Evolutionary conservation across 1,140 invertebrate species (phyloP).

Genomic region (Microplitis mediator): DNA sequence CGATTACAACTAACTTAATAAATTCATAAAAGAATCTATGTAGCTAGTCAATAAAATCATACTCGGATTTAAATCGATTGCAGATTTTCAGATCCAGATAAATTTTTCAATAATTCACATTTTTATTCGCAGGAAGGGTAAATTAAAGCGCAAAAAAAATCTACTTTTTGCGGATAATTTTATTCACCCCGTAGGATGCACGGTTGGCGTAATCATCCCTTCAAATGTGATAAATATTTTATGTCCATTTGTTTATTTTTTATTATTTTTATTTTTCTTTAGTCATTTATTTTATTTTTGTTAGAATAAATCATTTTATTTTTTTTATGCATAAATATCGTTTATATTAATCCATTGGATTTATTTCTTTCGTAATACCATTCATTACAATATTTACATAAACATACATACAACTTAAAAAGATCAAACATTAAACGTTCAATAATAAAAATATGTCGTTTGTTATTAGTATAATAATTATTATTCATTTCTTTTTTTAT

Average conservation of each 20-base stretch:
- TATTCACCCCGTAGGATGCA: neutral
- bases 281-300: neutral
- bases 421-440: constrained; percentile 24
- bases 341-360: constrained; percentile 42
- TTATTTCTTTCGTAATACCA: constrained; percentile 41
- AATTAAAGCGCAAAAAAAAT: constrained; percentile 16
- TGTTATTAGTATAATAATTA: constrained; percentile 3
- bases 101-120: neutral
- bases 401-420: constrained; percentile 51
- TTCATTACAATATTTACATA: constrained; percentile 58
- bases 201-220: neutral
- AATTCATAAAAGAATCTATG: constrained; percentile 34
- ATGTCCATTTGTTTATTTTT: neutral
- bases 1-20: constrained; percentile 35
- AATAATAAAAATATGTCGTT: constrained; percentile 37
- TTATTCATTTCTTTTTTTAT: constrained; percentile 22
- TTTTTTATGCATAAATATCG: constrained; percentile 40
- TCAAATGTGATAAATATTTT: neutral
- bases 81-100: neutral
- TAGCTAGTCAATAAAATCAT: constrained; percentile 34
- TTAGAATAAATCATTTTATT: constrained; percentile 27
- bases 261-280: neutral
- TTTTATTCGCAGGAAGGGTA: constrained; percentile 21
- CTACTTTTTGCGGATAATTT: neutral
- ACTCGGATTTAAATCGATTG: constrained; percentile 6